These are phyloP conservation scores for Drosophila bocqueti DNA, from an alignment of 1,140 invertebrate genomes.

Conservation along the genomic window DNA sequence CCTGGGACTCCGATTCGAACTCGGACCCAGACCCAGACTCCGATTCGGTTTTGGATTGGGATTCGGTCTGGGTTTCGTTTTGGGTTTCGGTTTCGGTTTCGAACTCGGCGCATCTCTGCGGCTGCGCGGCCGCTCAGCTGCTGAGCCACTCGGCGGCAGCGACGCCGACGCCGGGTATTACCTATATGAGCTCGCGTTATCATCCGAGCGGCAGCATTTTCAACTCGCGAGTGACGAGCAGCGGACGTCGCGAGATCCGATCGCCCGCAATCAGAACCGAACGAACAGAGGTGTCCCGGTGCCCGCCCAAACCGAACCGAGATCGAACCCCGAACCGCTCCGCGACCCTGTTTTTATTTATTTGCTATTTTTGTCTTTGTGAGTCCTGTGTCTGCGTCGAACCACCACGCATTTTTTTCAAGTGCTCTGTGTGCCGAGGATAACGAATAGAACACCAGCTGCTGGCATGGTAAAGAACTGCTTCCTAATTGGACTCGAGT, in stretches of 20 bases:
- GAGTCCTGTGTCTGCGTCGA: slow-evolving; percentile 10
- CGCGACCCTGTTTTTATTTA: slow-evolving; percentile 9
- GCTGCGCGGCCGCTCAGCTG: slow-evolving; percentile 37
- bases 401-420: slow-evolving; percentile 10
- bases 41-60: slow-evolving; percentile 11
- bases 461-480: slow-evolving; percentile 51
- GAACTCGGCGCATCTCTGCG: slow-evolving; percentile 28
- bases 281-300: not conserved
- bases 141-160: slow-evolving; percentile 23
- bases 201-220: slow-evolving; percentile 81
- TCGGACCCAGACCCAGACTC: slow-evolving; percentile 13
- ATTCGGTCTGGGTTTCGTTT: slow-evolving; percentile 17
- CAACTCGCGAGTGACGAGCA: slow-evolving; percentile 77
- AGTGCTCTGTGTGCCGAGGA: slow-evolving; percentile 45
- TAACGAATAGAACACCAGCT: slow-evolving; percentile 27
- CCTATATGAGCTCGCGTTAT: slow-evolving; percentile 82
- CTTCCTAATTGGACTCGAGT: slow-evolving; percentile 56
- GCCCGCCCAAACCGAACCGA: not conserved
- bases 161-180: slow-evolving; percentile 50
- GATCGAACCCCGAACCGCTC: slow-evolving; percentile 1
- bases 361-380: slow-evolving; percentile 12
- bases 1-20: slow-evolving; percentile 16
- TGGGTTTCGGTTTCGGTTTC: slow-evolving; percentile 50
- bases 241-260: slow-evolving; percentile 51
- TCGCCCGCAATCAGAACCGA: slow-evolving; percentile 6